A percentile compares a stretch with the other conserved stretches of the same genome.
Evolutionary conservation across 2,888 invertebrate genomes (phyloP).

Genomic region (Serripes groenlandicus): DNA sequence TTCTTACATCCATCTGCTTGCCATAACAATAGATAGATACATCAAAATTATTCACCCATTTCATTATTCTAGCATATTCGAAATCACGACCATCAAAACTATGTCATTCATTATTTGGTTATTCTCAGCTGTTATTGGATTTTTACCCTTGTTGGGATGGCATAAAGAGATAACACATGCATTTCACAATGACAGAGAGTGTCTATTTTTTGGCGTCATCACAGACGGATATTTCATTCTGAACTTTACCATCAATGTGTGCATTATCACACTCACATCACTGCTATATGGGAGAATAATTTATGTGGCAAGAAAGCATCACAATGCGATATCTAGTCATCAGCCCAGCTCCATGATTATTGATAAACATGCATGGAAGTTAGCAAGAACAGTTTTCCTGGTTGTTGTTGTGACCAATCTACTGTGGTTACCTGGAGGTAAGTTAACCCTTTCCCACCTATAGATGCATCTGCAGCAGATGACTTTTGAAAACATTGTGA

Average conservation of each 20-base stretch:
- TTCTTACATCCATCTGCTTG: slow-evolving; percentile 65
- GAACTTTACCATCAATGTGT: slow-evolving; percentile 48
- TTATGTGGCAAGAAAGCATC: slow-evolving; percentile 62
- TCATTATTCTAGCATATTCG: slow-evolving; percentile 61
- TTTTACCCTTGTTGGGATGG: slow-evolving; percentile 70
- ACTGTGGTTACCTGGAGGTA: slow-evolving; percentile 67
- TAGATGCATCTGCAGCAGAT: neutral
- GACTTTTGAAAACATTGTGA: neutral
- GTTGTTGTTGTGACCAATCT: slow-evolving; percentile 57
- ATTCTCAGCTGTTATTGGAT: slow-evolving; percentile 58
- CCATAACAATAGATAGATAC: slow-evolving; percentile 71
- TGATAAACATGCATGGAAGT: slow-evolving; percentile 52
- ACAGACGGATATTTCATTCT: slow-evolving; percentile 57
- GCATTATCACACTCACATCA: slow-evolving; percentile 49
- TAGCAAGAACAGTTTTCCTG: slow-evolving; percentile 61
- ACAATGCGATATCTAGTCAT: slow-evolving; percentile 45
- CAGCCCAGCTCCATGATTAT: slow-evolving; percentile 10
- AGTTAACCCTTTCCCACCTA: slow-evolving; percentile 12
- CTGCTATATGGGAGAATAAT: slow-evolving; percentile 66
- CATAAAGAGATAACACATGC: slow-evolving; percentile 22
- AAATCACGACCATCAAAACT: slow-evolving; percentile 44
- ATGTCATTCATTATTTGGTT: slow-evolving; percentile 63
- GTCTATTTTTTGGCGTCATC: slow-evolving; percentile 69
- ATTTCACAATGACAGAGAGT: slow-evolving; percentile 32
- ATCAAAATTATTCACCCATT: slow-evolving; percentile 70